Evolutionary conservation across 2,888 invertebrate species (phyloP).

Genomic region (Mellilla xanthometata): DNA sequence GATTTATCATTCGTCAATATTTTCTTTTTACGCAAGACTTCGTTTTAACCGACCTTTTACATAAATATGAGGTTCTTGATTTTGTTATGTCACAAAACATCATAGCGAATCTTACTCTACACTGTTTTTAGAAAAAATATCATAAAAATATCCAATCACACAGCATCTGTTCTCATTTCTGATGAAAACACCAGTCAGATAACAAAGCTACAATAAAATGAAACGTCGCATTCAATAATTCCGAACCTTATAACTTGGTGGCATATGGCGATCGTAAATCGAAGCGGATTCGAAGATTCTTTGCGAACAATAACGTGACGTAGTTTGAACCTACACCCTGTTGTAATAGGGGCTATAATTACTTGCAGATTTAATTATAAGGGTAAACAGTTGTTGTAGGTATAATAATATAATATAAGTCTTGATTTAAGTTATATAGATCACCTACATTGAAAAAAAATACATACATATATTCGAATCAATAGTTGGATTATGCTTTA

Average conservation of each 20-base stretch:
- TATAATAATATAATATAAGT: too few relatives aligned
- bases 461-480: too few relatives aligned
- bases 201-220: conserved; percentile 38
- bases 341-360: conserved; percentile 3
- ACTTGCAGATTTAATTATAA: background rate
- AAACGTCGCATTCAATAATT: conserved; percentile 44
- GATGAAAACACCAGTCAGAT: conserved; percentile 28
- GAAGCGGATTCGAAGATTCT: conserved; percentile 17
- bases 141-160: conserved; percentile 1
- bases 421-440: too few relatives aligned
- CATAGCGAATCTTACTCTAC: too few relatives aligned
- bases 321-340: conserved; percentile 1
- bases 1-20: too few relatives aligned
- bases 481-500: too few relatives aligned
- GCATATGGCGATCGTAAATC: conserved; percentile 25
- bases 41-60: too few relatives aligned
- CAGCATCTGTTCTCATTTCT: conserved; percentile 2
- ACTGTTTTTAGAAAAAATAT: background rate
- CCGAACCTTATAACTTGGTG: conserved; percentile 26
- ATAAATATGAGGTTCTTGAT: background rate
- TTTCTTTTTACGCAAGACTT: too few relatives aligned
- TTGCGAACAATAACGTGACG: conserved; percentile 1
- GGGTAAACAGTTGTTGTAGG: background rate
- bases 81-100: background rate
- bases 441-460: too few relatives aligned